phyloP scores from a whole-genome alignment of 2,888 invertebrate species.

The Xestia rhomboidea region DNA sequence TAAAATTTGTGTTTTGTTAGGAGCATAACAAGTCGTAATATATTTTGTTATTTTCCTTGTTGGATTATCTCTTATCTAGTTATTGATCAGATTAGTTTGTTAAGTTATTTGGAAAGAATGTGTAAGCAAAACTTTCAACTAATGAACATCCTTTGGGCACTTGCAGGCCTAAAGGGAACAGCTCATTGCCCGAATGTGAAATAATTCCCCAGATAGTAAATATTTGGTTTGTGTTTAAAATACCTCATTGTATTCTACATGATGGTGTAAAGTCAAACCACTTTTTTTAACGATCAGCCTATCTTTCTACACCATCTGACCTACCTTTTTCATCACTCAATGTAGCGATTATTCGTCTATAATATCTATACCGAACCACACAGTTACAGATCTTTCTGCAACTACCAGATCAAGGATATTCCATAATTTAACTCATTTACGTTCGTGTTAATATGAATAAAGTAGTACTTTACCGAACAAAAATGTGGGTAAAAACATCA shows the following conservation, averaged over 20 bases:
- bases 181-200: not conserved
- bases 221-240: too few relatives aligned
- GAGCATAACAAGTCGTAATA: constrained; percentile 36
- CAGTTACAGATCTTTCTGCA: not conserved
- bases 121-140: not conserved
- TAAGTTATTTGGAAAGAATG: not conserved
- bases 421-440: not conserved
- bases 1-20: constrained; percentile 37
- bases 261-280: too few relatives aligned
- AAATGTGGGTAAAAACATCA: constrained; percentile 21
- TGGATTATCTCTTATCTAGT: not conserved
- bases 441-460: constrained; percentile 2
- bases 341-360: not conserved
- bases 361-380: not conserved
- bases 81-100: not conserved
- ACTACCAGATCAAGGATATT: not conserved
- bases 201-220: too few relatives aligned
- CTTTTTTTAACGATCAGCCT: too few relatives aligned
- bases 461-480: constrained; percentile 2
- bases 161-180: not conserved
- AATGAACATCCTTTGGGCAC: not conserved
- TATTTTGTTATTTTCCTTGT: constrained; percentile 24
- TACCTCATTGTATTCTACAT: too few relatives aligned
- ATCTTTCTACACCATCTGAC: too few relatives aligned
- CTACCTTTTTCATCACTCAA: not conserved